Conservation (phyloP, 2,797 vertebrate species). For the Sebastiscus tertius region DNA sequence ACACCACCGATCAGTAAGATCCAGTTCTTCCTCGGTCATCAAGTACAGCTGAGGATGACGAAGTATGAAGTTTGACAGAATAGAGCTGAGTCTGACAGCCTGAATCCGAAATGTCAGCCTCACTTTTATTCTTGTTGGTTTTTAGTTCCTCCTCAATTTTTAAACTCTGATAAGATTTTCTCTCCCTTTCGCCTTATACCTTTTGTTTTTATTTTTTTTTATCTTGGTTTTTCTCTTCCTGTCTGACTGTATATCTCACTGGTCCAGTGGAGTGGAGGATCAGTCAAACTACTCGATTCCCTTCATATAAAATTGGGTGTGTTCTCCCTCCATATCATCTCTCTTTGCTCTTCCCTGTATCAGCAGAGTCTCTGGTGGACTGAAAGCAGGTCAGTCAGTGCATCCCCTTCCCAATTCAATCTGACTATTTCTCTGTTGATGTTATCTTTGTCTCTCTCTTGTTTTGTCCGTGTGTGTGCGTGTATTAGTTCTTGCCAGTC, state of each 20-base stretch:
- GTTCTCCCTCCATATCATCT: slow-evolving; percentile 40
- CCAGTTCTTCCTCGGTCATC: not conserved
- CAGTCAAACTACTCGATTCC: slow-evolving; percentile 56
- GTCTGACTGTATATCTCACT: slow-evolving; percentile 33
- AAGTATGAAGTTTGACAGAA: not conserved
- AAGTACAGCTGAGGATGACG: not conserved
- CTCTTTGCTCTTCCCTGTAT: slow-evolving; percentile 30
- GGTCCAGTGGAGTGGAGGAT: slow-evolving; percentile 47
- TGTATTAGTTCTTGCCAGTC: not conserved
- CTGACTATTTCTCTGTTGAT: slow-evolving; percentile 31
- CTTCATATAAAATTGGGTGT: slow-evolving; percentile 47
- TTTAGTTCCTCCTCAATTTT: slow-evolving; percentile 20
- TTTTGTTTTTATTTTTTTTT: not conserved
- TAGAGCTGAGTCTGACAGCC: not conserved
- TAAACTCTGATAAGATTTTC: slow-evolving; percentile 5
- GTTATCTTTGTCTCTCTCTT: slow-evolving; percentile 43
- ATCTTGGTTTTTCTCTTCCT: slow-evolving; percentile 19
- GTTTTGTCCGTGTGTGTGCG: slow-evolving; percentile 24
- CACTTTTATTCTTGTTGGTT: slow-evolving; percentile 14
- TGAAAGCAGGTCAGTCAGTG: slow-evolving; percentile 58
- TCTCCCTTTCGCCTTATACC: not conserved
- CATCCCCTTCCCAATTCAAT: slow-evolving; percentile 31
- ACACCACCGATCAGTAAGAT: not conserved
- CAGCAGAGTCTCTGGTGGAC: slow-evolving; percentile 48
- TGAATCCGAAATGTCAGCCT: slow-evolving; percentile 17